phyloP scores from a whole-genome alignment of 2,888 invertebrate genomes.

The Nymphalis polychloros region DNA sequence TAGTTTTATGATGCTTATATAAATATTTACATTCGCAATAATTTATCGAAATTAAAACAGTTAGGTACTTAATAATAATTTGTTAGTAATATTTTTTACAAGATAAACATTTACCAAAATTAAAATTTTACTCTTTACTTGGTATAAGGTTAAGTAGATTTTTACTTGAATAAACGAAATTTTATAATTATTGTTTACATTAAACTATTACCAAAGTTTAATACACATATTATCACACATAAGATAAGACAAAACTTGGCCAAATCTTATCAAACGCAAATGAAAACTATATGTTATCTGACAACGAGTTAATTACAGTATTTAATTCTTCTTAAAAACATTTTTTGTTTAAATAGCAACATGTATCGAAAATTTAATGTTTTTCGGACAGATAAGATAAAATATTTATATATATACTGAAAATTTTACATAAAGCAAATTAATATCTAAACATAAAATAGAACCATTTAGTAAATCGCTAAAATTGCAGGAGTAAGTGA shows the following conservation, averaged over 20 bases:
- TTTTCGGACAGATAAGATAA: background rate
- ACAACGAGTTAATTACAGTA: conserved; percentile 10
- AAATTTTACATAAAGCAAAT: background rate
- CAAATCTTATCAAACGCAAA: conserved; percentile 28
- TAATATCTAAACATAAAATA: background rate
- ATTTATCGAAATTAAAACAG: no score
- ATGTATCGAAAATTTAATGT: background rate
- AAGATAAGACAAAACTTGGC: conserved; percentile 50
- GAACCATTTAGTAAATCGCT: no score
- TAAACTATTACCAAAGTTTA: background rate
- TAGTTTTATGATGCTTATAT: no score
- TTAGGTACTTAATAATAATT: no score
- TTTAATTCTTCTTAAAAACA: background rate
- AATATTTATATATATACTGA: background rate
- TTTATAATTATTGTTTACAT: background rate
- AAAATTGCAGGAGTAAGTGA: no score
- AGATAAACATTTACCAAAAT: no score
- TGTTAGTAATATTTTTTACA: no score
- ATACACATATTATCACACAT: conserved; percentile 34
- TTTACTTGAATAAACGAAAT: background rate
- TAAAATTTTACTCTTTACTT: no score
- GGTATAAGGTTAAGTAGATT: background rate
- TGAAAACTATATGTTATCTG: conserved; percentile 20
- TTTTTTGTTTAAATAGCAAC: no score
- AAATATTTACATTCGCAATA: no score